These are phyloP conservation scores for Coreius guichenoti DNA, from an alignment of 2,797 vertebrate species.

Conservation along the genomic window DNA sequence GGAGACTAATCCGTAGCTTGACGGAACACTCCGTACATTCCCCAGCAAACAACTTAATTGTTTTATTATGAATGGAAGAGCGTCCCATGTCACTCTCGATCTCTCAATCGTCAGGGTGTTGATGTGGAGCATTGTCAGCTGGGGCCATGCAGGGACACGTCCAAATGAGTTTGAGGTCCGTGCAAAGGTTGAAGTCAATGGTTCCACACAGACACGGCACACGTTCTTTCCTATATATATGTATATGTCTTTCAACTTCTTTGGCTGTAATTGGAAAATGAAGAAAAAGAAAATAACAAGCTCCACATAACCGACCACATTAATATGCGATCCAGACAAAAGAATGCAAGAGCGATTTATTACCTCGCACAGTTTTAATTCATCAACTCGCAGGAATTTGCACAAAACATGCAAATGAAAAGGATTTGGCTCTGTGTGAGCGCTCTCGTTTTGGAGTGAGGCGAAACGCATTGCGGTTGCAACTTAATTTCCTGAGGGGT, in stretches of 20 bases:
- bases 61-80: constrained; percentile 63
- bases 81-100: constrained; percentile 27
- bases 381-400: constrained; percentile 40
- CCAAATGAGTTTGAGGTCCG: constrained; percentile 23
- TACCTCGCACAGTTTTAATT: constrained; percentile 48
- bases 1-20: constrained; percentile 70
- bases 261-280: constrained; percentile 40
- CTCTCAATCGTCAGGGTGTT: constrained; percentile 51
- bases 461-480: constrained; percentile 49
- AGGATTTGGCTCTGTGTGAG: constrained; percentile 40
- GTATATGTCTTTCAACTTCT: constrained; percentile 17
- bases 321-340: constrained; percentile 52
- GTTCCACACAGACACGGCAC: not conserved
- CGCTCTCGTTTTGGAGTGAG: constrained; percentile 42
- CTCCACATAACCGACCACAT: constrained; percentile 46
- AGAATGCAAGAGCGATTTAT: constrained; percentile 45
- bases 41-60: constrained; percentile 66
- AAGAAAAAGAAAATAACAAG: constrained; percentile 42
- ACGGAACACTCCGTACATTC: constrained; percentile 64
- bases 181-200: constrained; percentile 6
- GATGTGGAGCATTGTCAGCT: constrained; percentile 41
- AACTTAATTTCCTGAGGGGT: constrained; percentile 57
- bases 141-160: not conserved
- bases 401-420: constrained; percentile 57
- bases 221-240: constrained; percentile 2